Base-by-base conservation (phyloP, 2,888 invertebrate species). In the Diachrysia chrysitis region DNA sequence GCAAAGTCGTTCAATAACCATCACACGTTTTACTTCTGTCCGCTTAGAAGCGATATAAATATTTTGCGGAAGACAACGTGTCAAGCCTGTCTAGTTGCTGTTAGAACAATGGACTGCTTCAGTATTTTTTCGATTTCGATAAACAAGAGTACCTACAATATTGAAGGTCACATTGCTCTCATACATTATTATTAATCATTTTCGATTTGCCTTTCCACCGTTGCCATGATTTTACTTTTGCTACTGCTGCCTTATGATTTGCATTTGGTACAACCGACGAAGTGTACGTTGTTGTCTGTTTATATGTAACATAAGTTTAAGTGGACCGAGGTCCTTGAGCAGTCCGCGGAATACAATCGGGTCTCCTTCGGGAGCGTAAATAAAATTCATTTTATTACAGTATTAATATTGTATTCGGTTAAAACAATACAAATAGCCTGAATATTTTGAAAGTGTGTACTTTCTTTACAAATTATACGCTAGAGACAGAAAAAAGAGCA, bases 351-450 rank as follows among this genome's bases (percentile, higher is more conserved):
- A 29, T 17, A 16, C 29, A 51, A 14, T 17, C 23, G 21, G 46
- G 58, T 46, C 32, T 57, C 14, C 17, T 63, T 58, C 58, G 46
- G 46, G 59, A 56, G 37, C 21, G 53, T 16, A 55, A 81, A 78
- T 77, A 61, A 78, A 68, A 79, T 61, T 10, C 74, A 53, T 16
- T 58, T 57, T 23, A 57, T 64, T 74, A 74, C 74, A 79, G 74
- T 79, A 81, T 71, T 73, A 73, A 79, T 78, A 73, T 71, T 79
- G 78, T 81, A 79, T 74, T 79, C 74, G 55, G 71, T 74, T 71
- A 78, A 79, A 81, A 66, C 69, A 78, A 81, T 78, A 79, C 69
- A 81, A 78, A 71, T 78, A 78, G 81, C 78, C 67, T 69, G 71
- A 78, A 71, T 71, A 66, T 63, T 60, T 54, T 51, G 69, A 68